Base-by-base conservation (phyloP, 2,113 vertebrate genomes). In the Larimichthys crocea region DNA sequence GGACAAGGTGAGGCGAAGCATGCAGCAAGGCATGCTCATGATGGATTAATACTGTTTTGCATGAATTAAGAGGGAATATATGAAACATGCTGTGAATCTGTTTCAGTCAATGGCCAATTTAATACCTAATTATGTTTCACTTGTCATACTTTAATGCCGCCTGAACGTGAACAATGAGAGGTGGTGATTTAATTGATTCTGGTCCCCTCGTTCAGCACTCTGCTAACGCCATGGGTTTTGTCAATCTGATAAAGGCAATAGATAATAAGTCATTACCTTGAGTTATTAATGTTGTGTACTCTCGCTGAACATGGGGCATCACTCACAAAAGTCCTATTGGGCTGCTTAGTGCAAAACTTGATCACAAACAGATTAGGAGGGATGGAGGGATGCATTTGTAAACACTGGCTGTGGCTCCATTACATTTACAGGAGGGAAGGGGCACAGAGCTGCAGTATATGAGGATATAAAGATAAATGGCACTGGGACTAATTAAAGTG, bases 121-220 rank as follows among this genome's bases (percentile, higher is more conserved):
- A 94, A 93, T 87, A 84, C 62, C 83, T 88, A 94, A 94, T 96
- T 92, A 94, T 90, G 86, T 92, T 93, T 87, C 72, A 55, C 89
- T 87, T 91, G 89, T 93, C 88, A 79, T 80, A 88, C 85, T 88
- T 83, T 81, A 86, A 88, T 83, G 84, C 66, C 0, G 74, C 64
- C 68, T 81, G 69, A 80, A 83, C 66, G 55, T 74, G 74, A 90
- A 92, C 84, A 92, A 85, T 86, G 84, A 88, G 79, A 89, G 71
- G 73, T 78, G 74, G 15, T n/a, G 81, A 67, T 90, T 86, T 91
- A 95, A 94, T 87, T 91, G 89, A 91, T 82, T 55, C 78, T 26
- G 66, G 66, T 55, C 59, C 50, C 49, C 46, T 84, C 62, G 35
- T 65, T 86, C 73, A 16, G 77, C 59, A 50, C 67, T 24, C 57